Conservation (phyloP, 2,888 invertebrate genomes). For the Drosophila longiperda region DNA sequence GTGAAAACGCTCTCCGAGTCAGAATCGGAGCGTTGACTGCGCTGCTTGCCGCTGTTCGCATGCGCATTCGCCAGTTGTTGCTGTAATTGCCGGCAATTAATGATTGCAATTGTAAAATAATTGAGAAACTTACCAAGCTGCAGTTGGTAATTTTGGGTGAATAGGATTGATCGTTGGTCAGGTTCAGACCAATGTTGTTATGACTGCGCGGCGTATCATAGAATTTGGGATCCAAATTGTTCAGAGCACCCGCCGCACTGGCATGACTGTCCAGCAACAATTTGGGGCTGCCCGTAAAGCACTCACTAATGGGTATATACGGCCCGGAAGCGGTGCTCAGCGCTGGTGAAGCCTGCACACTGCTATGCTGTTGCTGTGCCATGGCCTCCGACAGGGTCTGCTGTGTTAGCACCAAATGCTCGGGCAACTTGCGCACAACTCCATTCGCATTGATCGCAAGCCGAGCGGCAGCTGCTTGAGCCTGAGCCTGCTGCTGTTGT, state of each 20-base stretch:
- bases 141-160: conserved; percentile 85
- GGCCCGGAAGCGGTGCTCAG: conserved; percentile 90
- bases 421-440: conserved; percentile 84
- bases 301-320: conserved; percentile 96
- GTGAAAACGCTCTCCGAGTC: conserved; percentile 90
- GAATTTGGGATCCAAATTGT: conserved; percentile 86
- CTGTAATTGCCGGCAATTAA: conserved; percentile 21
- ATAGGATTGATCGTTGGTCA: conserved; percentile 85
- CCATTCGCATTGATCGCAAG: conserved; percentile 78
- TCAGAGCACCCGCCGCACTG: conserved; percentile 74
- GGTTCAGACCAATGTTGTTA: conserved; percentile 84
- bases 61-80: conserved; percentile 57
- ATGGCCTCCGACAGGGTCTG: conserved; percentile 76
- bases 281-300: conserved; percentile 91
- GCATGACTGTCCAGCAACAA: conserved; percentile 60
- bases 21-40: conserved; percentile 86
- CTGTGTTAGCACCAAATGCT: conserved; percentile 84
- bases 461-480: conserved; percentile 58
- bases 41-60: conserved; percentile 58
- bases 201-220: conserved; percentile 86
- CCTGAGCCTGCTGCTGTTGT: conserved; percentile 44
- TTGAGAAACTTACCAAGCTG: conserved; percentile 70
- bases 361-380: conserved; percentile 64
- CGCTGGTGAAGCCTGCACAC: conserved; percentile 87
- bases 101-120: background rate